These are phyloP conservation scores for Cloeon dipterum DNA, from an alignment of 2,888 invertebrate species.

Conservation along the genomic window DNA sequence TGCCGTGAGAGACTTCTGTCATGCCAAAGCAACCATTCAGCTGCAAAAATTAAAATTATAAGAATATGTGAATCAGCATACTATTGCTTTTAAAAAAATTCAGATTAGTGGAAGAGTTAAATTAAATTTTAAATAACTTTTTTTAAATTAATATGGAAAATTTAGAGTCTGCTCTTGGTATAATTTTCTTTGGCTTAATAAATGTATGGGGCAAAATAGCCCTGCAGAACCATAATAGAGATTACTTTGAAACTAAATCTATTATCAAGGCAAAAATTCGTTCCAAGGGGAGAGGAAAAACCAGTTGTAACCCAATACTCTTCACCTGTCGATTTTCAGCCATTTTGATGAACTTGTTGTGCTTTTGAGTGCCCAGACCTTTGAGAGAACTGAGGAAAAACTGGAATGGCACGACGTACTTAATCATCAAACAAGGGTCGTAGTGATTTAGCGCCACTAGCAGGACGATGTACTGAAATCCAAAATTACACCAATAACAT, in stretches of 20 bases:
- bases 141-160: too few species aligned
- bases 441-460: slow-evolving; percentile 7
- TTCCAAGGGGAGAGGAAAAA: too few species aligned
- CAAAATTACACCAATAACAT: too few species aligned
- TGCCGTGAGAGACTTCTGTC: slow-evolving; percentile 79
- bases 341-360: slow-evolving; percentile 23
- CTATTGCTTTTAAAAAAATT: not conserved
- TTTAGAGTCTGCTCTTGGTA: too few species aligned
- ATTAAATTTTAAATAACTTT: not conserved
- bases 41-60: slow-evolving; percentile 13
- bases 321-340: slow-evolving; percentile 10
- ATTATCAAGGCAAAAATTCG: too few species aligned
- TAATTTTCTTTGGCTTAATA: too few species aligned
- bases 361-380: slow-evolving; percentile 7
- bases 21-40: slow-evolving; percentile 63
- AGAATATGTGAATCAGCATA: not conserved
- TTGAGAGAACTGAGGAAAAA: slow-evolving; percentile 7
- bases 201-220: too few species aligned
- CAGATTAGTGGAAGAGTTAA: not conserved
- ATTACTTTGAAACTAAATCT: too few species aligned
- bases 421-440: slow-evolving; percentile 7
- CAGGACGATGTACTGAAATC: slow-evolving; percentile 6
- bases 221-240: too few species aligned
- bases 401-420: slow-evolving; percentile 8
- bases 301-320: too few species aligned